Percentiles rank a stretch among this genome's conserved stretches.
Conservation (phyloP, 2,113 vertebrate species). For the Sterrhoptilus dennistouni region DNA sequence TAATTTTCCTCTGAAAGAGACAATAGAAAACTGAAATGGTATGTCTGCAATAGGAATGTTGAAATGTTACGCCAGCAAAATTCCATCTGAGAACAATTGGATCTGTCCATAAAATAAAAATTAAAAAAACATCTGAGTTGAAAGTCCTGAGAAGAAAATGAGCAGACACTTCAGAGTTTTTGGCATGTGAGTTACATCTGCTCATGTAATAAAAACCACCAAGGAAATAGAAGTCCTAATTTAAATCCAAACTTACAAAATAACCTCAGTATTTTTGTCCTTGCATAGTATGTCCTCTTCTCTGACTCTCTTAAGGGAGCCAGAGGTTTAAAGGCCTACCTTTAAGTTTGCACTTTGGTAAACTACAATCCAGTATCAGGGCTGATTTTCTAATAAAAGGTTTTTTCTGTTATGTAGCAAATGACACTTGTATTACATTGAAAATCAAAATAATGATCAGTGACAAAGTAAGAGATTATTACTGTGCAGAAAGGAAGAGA, state of each 20-base stretch:
- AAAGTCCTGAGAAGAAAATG: not conserved
- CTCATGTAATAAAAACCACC: not conserved
- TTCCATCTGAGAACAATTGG: not conserved
- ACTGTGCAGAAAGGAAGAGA: not conserved
- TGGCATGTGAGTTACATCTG: not conserved
- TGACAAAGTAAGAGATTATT: not conserved
- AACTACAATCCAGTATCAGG: not conserved
- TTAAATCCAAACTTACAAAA: not conserved
- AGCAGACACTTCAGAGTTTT: not conserved
- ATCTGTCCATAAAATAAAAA: not conserved
- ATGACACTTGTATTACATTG: not conserved
- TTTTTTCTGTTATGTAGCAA: not conserved
- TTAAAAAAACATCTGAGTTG: fast-evolving
- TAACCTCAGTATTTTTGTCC: not conserved
- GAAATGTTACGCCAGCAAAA: not conserved
- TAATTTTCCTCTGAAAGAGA: not conserved
- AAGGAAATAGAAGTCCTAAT: not conserved
- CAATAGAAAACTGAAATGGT: not conserved
- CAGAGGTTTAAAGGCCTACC: not conserved
- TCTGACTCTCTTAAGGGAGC: fast-evolving
- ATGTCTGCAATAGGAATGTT: not conserved
- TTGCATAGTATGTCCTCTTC: not conserved
- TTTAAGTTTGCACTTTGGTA: not conserved
- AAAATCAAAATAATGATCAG: not conserved
- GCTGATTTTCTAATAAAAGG: not conserved